Percentiles rank a stretch among this genome's conserved stretches.
These are phyloP conservation scores for Danio jaintianensis DNA, from an alignment of 2,797 vertebrate species.

Conservation along the genomic window DNA sequence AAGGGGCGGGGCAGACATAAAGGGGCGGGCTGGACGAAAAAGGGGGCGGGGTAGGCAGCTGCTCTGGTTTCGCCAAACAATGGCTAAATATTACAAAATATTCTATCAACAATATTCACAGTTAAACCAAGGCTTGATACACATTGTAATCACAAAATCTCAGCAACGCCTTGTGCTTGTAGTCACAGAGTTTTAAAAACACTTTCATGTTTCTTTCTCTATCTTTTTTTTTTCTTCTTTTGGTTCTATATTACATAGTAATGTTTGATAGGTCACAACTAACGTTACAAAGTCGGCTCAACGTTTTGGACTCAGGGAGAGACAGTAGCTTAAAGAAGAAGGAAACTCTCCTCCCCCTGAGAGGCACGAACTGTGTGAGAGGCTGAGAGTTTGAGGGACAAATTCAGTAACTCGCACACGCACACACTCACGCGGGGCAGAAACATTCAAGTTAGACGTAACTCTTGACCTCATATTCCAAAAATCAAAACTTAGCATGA, in stretches of 20 bases:
- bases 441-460: slow-evolving; percentile 63
- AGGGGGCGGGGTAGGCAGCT: slow-evolving; percentile 73
- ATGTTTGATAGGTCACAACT: slow-evolving; percentile 54
- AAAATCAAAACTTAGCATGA: slow-evolving; percentile 37
- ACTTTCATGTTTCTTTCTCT: slow-evolving; percentile 50
- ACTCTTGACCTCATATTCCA: slow-evolving; percentile 58
- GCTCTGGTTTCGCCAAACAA: slow-evolving; percentile 83
- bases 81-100: slow-evolving; percentile 88
- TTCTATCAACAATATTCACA: slow-evolving; percentile 86
- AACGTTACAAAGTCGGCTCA: slow-evolving; percentile 56
- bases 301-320: slow-evolving; percentile 49
- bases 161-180: slow-evolving; percentile 80
- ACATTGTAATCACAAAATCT: slow-evolving; percentile 78
- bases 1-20: slow-evolving; percentile 74
- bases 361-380: slow-evolving; percentile 79
- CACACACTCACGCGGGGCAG: slow-evolving; percentile 30
- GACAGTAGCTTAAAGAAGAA: slow-evolving; percentile 57
- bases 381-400: slow-evolving; percentile 78
- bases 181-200: slow-evolving; percentile 60
- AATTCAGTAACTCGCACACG: slow-evolving; percentile 66
- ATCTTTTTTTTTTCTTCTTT: slow-evolving; percentile 42
- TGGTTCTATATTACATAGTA: slow-evolving; percentile 60
- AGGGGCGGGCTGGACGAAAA: slow-evolving; percentile 70
- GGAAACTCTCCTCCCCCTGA: slow-evolving; percentile 63
- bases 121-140: slow-evolving; percentile 73